Percentiles rank a stretch among this genome's conserved stretches.
phyloP scores from a whole-genome alignment of 2,888 invertebrate genomes.

The Nemotelus pantherinus region DNA sequence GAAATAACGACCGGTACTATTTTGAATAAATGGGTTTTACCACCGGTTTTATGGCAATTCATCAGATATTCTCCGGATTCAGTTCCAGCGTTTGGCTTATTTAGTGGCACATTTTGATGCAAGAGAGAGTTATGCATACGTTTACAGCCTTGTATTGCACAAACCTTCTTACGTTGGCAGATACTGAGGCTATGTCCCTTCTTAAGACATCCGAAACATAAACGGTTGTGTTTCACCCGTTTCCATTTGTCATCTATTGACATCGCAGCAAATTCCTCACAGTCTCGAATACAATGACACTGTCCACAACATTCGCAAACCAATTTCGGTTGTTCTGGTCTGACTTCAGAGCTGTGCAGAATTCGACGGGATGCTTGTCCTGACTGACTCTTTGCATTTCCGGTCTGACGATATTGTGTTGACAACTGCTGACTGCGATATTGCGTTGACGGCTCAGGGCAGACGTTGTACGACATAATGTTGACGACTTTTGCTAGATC shows the following conservation, averaged over 20 bases:
- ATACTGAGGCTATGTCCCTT: too few species aligned
- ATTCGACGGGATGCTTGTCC: neutral
- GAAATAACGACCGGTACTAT: conserved; percentile 44
- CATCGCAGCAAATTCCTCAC: conserved; percentile 8
- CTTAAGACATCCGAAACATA: conserved; percentile 18
- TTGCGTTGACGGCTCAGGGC: neutral
- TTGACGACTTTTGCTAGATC: too few species aligned
- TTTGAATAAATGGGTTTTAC: conserved; percentile 33
- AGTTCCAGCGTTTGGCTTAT: too few species aligned
- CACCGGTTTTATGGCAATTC: neutral
- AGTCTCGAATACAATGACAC: neutral
- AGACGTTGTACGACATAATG: neutral
- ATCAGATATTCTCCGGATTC: neutral
- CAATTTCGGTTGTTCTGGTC: neutral
- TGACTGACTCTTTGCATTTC: neutral
- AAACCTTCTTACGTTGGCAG: neutral
- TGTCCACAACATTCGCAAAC: neutral
- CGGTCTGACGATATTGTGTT: too few species aligned
- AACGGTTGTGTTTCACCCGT: conserved; percentile 36
- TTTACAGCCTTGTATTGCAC: neutral
- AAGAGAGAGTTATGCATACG: neutral
- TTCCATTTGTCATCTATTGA: conserved; percentile 43
- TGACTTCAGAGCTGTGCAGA: neutral
- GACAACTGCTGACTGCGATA: neutral
- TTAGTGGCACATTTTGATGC: neutral